phyloP scores from a whole-genome alignment of 1,140 invertebrate genomes.

The Harlomillsia oculata region DNA sequence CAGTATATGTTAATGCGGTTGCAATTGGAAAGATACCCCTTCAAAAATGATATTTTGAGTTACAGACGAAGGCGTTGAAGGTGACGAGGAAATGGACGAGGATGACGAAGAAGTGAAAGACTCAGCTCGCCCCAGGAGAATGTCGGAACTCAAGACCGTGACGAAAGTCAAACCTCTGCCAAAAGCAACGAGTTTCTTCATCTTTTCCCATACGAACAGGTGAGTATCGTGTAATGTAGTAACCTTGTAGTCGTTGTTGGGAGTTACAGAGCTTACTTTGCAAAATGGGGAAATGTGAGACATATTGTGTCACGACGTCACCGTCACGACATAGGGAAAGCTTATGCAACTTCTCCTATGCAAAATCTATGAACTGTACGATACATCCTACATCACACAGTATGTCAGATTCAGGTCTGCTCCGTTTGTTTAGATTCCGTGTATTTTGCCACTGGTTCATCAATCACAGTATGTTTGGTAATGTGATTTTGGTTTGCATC shows the following conservation, averaged over 20 bases:
- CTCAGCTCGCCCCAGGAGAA: constrained; percentile 71
- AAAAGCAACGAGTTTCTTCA: constrained; percentile 54
- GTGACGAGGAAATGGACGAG: constrained; percentile 43
- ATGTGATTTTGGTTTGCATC: constrained; percentile 93
- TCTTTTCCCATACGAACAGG: constrained; percentile 44
- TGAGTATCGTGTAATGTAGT: constrained; percentile 26
- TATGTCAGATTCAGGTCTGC: no score
- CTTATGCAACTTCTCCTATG: no score
- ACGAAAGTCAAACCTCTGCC: constrained; percentile 56
- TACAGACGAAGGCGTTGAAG: constrained; percentile 41
- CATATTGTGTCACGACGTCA: no score
- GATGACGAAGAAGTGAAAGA: constrained; percentile 51
- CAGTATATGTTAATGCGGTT: background rate
- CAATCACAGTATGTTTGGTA: constrained; percentile 91
- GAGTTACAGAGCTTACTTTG: no score
- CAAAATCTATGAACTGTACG: no score
- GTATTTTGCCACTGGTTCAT: constrained; percentile 92
- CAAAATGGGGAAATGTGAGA: no score
- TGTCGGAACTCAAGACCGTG: constrained; percentile 54
- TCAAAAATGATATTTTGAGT: background rate
- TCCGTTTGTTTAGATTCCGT: constrained; percentile 75
- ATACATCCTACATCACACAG: no score
- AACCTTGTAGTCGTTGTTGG: no score
- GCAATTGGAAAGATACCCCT: background rate
- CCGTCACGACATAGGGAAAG: no score